These are phyloP conservation scores for Dicrurus megarhynchus DNA, from an alignment of 2,113 vertebrate species.

Conservation along the genomic window DNA sequence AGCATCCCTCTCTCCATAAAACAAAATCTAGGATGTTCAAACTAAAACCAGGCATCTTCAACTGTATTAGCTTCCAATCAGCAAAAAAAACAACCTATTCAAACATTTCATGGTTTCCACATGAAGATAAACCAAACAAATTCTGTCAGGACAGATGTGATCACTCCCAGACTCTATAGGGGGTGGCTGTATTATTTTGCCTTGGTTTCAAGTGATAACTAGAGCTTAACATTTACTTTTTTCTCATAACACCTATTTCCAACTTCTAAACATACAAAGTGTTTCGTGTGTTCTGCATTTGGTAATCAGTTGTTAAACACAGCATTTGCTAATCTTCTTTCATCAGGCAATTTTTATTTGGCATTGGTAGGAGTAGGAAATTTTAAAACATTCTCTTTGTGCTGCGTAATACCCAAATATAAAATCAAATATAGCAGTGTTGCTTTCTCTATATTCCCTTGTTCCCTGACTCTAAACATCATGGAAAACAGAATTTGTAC, in stretches of 20 bases:
- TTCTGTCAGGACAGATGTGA: constrained; percentile 71
- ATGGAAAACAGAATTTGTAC: neutral
- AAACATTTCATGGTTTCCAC: constrained; percentile 58
- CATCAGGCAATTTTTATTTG: constrained; percentile 58
- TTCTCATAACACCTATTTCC: constrained; percentile 61
- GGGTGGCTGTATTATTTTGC: constrained; percentile 56
- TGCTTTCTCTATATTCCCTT: neutral
- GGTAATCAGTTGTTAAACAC: constrained; percentile 39
- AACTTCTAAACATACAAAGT: constrained; percentile 64
- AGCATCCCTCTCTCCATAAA: neutral
- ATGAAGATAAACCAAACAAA: constrained; percentile 69
- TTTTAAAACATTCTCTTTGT: constrained; percentile 22
- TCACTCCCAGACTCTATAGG: constrained; percentile 53
- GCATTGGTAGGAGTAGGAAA: constrained; percentile 5
- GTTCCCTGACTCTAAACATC: neutral
- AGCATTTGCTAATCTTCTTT: constrained; percentile 65
- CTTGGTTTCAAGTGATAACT: constrained; percentile 50
- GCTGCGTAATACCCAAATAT: neutral
- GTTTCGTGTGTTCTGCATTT: constrained; percentile 52
- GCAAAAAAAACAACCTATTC: constrained; percentile 67
- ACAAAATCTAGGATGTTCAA: neutral
- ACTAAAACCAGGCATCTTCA: constrained; percentile 37
- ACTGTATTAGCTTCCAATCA: constrained; percentile 64
- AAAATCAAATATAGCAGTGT: neutral
- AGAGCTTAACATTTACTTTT: constrained; percentile 46